These are phyloP conservation scores for Abrostola tripartita DNA, from an alignment of 2,888 invertebrate genomes.

Conservation along the genomic window DNA sequence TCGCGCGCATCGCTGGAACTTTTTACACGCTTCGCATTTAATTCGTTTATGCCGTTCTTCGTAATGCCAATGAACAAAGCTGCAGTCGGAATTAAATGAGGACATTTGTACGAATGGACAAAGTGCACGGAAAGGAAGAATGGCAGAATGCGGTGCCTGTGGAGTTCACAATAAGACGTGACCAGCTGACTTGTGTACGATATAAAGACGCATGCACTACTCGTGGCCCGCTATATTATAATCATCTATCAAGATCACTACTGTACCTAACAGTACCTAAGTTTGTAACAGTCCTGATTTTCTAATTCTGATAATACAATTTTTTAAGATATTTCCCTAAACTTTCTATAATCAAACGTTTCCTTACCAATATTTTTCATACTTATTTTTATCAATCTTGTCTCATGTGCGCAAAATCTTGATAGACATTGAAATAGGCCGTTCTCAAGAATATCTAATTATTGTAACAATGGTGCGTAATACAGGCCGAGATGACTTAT, in stretches of 20 bases:
- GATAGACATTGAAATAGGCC: constrained; percentile 28
- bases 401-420: constrained; percentile 24
- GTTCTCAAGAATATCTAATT: constrained; percentile 40
- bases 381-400: constrained; percentile 12
- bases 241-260: constrained; percentile 53
- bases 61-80: too few relatives aligned
- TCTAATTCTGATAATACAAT: constrained; percentile 24
- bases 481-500: constrained; percentile 45
- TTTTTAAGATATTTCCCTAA: constrained; percentile 6
- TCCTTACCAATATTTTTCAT: constrained; percentile 13
- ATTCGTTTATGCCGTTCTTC: too few relatives aligned
- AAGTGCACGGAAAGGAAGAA: too few relatives aligned
- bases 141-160: too few relatives aligned
- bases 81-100: too few relatives aligned
- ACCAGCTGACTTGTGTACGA: constrained; percentile 28
- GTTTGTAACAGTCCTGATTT: constrained; percentile 25
- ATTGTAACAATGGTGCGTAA: constrained; percentile 57
- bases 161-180: constrained; percentile 34
- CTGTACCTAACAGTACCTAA: constrained; percentile 42
- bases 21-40: too few relatives aligned
- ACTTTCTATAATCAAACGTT: constrained; percentile 8
- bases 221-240: constrained; percentile 49
- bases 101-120: too few relatives aligned
- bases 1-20: too few relatives aligned
- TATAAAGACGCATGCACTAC: constrained; percentile 54